Conservation (phyloP, 2,113 vertebrate species). For the Corydoras maculifer region DNA sequence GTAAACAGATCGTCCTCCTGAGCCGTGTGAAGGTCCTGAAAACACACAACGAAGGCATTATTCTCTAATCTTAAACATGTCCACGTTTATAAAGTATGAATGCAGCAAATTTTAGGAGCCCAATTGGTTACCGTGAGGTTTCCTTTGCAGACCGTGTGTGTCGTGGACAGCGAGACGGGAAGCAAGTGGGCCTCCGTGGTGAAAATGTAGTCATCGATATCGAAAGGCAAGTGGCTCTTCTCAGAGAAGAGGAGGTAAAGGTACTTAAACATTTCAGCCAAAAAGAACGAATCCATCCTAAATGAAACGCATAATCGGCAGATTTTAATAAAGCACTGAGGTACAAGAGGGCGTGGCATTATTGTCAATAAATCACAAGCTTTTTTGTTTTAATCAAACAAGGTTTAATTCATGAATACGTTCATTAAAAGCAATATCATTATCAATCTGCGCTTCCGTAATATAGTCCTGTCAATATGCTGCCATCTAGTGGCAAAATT, state of each 20-base stretch:
- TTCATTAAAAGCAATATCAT: too few species aligned
- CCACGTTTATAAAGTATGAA: too few species aligned
- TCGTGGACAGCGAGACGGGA: slow-evolving; percentile 88
- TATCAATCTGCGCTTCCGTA: too few species aligned
- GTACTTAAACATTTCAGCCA: slow-evolving; percentile 99
- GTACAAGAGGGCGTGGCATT: too few species aligned
- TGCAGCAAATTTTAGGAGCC: too few species aligned
- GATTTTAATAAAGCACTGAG: too few species aligned
- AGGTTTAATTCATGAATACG: too few species aligned
- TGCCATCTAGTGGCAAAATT: too few species aligned
- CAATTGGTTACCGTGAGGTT: slow-evolving; percentile 58
- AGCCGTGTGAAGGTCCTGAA: slow-evolving; percentile 33
- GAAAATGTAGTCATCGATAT: slow-evolving; percentile 96
- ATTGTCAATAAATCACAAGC: too few species aligned
- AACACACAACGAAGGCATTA: neutral
- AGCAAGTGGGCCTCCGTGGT: slow-evolving; percentile 95
- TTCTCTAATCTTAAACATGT: too few species aligned
- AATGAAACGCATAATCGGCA: neutral
- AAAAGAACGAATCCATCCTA: slow-evolving; percentile 98
- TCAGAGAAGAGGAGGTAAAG: slow-evolving; percentile 94
- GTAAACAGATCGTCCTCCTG: slow-evolving; percentile 64
- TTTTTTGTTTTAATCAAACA: too few species aligned
- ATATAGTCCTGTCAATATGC: too few species aligned
- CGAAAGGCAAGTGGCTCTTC: slow-evolving; percentile 83
- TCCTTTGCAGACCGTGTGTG: slow-evolving; percentile 65